A percentile compares a stretch with the other conserved stretches of the same genome.
Evolutionary conservation across 2,113 vertebrate genomes (phyloP).

Genomic region (Brachypodius melanocephalos): DNA sequence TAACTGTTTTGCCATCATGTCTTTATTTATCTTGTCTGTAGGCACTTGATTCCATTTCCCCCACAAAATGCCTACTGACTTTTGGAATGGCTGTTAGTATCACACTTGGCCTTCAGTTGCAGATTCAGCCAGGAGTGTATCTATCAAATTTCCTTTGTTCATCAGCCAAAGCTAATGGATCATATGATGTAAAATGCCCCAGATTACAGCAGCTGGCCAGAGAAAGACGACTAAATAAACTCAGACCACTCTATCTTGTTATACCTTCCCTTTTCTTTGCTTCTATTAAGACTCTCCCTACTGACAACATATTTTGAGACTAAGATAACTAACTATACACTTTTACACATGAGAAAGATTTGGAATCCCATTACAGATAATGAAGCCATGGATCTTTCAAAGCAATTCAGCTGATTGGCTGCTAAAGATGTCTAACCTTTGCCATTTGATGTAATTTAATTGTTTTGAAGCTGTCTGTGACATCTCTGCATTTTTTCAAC

Average conservation of each 20-base stretch:
- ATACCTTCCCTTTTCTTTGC: not conserved
- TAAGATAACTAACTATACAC: not conserved
- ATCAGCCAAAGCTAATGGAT: not conserved
- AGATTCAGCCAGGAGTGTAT: not conserved
- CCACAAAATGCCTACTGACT: not conserved
- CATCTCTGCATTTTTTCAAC: not conserved
- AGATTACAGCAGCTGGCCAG: not conserved
- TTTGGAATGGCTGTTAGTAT: not conserved
- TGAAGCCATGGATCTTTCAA: not conserved
- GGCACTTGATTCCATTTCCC: not conserved
- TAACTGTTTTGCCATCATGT: not conserved
- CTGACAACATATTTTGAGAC: not conserved
- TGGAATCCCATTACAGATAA: not conserved
- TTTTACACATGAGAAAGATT: not conserved
- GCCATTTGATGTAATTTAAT: not conserved
- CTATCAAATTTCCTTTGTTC: not conserved
- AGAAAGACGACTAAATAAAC: not conserved
- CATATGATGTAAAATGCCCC: not conserved
- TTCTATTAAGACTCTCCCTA: not conserved
- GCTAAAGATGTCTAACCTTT: not conserved
- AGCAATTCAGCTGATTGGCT: not conserved
- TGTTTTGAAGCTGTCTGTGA: not conserved
- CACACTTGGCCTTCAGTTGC: not conserved
- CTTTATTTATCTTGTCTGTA: not conserved
- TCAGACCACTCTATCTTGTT: not conserved